A percentile compares a stretch with the other conserved stretches of the same genome.
Conservation (phyloP, 1,140 invertebrate species). For the Spodoptera frugiperda region DNA sequence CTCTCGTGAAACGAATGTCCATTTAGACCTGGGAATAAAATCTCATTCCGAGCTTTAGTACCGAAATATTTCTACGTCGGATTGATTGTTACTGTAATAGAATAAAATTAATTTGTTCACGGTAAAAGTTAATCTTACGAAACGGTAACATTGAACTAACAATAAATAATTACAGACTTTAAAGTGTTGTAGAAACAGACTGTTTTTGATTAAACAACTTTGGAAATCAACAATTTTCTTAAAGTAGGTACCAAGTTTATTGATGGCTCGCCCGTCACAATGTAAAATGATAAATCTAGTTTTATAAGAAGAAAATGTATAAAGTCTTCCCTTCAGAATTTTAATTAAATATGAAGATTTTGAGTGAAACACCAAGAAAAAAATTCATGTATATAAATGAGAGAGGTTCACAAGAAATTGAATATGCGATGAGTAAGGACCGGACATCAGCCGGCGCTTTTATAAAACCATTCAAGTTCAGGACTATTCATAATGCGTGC, state of each 20-base stretch:
- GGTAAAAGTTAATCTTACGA: not conserved
- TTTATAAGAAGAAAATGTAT: constrained; percentile 24
- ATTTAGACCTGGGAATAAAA: too few species aligned
- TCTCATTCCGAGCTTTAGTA: not conserved
- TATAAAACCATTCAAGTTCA: constrained; percentile 37
- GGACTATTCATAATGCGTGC: constrained; percentile 26
- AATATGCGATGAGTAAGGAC: constrained; percentile 40
- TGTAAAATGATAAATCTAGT: constrained; percentile 30
- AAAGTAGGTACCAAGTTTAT: constrained; percentile 30
- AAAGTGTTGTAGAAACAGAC: constrained; percentile 7
- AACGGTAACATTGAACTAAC: not conserved
- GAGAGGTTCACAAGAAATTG: constrained; percentile 44
- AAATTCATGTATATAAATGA: constrained; percentile 46
- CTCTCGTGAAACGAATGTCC: too few species aligned
- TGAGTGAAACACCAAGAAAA: constrained; percentile 23
- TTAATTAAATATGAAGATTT: constrained; percentile 40
- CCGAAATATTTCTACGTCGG: not conserved
- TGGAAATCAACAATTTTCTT: constrained; percentile 7
- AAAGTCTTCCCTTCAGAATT: constrained; percentile 24
- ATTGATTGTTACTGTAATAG: not conserved
- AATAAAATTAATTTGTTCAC: constrained; percentile 6
- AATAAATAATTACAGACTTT: constrained; percentile 19
- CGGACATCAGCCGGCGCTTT: constrained; percentile 37
- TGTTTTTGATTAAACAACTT: constrained; percentile 30
- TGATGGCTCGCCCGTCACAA: constrained; percentile 2